These are phyloP conservation scores for Chrysolina americana DNA, from an alignment of 2,888 invertebrate genomes.

Conservation along the genomic window DNA sequence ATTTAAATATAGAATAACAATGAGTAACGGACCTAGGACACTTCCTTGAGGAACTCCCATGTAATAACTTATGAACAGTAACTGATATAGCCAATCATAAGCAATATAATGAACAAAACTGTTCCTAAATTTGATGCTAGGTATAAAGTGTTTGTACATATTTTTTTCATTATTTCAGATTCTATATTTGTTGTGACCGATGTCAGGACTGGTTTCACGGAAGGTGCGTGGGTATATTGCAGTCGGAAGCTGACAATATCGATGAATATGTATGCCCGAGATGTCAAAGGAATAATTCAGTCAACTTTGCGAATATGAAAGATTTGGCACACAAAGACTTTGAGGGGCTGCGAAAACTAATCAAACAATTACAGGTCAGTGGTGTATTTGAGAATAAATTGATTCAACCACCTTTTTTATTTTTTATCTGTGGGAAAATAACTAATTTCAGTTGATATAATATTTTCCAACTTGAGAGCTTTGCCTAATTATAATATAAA, in stretches of 20 bases:
- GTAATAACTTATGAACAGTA: too few species aligned
- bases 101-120: too few species aligned
- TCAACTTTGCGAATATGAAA: conserved; percentile 93
- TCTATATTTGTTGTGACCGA: conserved; percentile 98
- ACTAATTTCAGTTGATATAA: neutral
- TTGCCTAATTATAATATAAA: neutral
- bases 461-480: too few species aligned
- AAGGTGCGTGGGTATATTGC: conserved; percentile 94
- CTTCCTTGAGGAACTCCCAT: too few species aligned
- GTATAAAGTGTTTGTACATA: too few species aligned
- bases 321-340: conserved; percentile 85
- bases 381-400: neutral
- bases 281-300: conserved; percentile 91
- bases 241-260: conserved; percentile 94
- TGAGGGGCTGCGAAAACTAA: conserved; percentile 85
- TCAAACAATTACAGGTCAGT: conserved; percentile 88
- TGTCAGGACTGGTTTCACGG: conserved; percentile 99
- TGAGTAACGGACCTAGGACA: too few species aligned
- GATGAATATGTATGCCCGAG: conserved; percentile 97
- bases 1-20: too few species aligned
- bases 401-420: neutral
- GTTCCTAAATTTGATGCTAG: too few species aligned
- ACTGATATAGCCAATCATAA: too few species aligned
- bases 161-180: conserved; percentile 75
- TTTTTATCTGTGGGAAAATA: conserved; percentile 19